Percentiles rank a stretch among this genome's conserved stretches.
Evolutionary conservation across 1,140 invertebrate species (phyloP).

Genomic region (Coelopa frigida): DNA sequence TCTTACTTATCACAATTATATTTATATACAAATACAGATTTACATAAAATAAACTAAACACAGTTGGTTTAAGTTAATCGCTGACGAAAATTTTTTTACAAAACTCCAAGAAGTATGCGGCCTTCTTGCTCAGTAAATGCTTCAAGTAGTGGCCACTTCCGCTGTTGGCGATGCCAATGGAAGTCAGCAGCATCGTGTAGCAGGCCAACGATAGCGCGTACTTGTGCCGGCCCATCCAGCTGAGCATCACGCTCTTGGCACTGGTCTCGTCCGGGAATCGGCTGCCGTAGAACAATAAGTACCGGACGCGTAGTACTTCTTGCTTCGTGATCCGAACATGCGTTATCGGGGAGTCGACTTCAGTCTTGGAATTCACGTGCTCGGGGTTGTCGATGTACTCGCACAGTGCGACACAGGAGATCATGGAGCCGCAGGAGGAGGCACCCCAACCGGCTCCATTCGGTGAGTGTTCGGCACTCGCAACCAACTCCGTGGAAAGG

Average conservation of each 20-base stretch:
- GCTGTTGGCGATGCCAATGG: slow-evolving; percentile 16
- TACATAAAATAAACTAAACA: too few species aligned
- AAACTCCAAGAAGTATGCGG: neutral
- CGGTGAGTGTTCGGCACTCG: slow-evolving; percentile 57
- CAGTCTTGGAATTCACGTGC: slow-evolving; percentile 46
- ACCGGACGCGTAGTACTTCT: slow-evolving; percentile 66
- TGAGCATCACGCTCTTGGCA: neutral
- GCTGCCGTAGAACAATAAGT: slow-evolving; percentile 64
- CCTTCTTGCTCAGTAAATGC: neutral
- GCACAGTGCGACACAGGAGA: slow-evolving; percentile 71
- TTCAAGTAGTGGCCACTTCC: slow-evolving; percentile 10
- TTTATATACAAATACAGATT: too few species aligned
- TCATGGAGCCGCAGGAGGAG: slow-evolving; percentile 61
- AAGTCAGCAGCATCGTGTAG: slow-evolving; percentile 13
- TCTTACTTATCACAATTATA: too few species aligned
- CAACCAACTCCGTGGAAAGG: slow-evolving; percentile 64
- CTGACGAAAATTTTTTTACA: too few species aligned
- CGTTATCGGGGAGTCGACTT: neutral
- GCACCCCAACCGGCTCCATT: slow-evolving; percentile 64
- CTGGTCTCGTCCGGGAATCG: slow-evolving; percentile 8
- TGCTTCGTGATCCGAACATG: slow-evolving; percentile 55
- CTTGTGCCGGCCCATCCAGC: slow-evolving; percentile 13
- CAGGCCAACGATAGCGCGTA: slow-evolving; percentile 3
- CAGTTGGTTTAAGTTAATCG: too few species aligned
- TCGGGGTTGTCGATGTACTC: slow-evolving; percentile 67